Evolutionary conservation across 2,797 vertebrate genomes (phyloP), one percentile per base, ranked within the genome.

Genomic region (Acipenser ruthenus): DNA sequence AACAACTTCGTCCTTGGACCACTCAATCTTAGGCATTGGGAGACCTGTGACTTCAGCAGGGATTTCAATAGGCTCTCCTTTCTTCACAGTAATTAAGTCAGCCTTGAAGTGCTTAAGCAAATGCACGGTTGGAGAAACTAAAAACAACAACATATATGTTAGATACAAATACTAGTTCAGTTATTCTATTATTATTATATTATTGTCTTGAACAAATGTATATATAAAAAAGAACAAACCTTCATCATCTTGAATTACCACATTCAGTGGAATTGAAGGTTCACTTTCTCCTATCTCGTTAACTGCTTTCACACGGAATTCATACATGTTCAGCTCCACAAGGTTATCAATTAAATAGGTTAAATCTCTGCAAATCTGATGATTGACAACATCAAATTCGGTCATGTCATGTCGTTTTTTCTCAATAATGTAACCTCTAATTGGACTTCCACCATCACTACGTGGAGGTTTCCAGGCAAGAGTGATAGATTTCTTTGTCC

Each of bases 391-490:
- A 67, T 99, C 96, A 68, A 84, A 99, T 74, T 95, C 92, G 1
- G 82, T 88, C 75, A 90, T 79, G 69, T 99, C 97, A 0, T 94
- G 90, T 73, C 94, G 89, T 82, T 92, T 93, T 79, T 99, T 99
- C 81, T 99, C 97, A 74, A 99, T 86, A 51, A 94, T 92, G 71
- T 99, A 99, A 3, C 97, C 97, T 64, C 78, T 80, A 69, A 99
- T 82, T 64, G 94, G 94, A 74, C 93, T 92, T 65, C 89, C 96
- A 11, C 96, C 96, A 47, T 99, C 93, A 69, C 89, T 96, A 68
- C 97, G 94, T 10, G 97, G 97, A 65, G 93, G 92, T 68, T 86
- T 98, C 97, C 97, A 99, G 50, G 94, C 76, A 65, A 99, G 85
- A 0, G 94, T 95, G 74, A 99, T 73, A 5, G 91, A 93, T 69